Evolutionary conservation across 2,888 invertebrate genomes (phyloP).

Genomic region (Tiliacea aurago): DNA sequence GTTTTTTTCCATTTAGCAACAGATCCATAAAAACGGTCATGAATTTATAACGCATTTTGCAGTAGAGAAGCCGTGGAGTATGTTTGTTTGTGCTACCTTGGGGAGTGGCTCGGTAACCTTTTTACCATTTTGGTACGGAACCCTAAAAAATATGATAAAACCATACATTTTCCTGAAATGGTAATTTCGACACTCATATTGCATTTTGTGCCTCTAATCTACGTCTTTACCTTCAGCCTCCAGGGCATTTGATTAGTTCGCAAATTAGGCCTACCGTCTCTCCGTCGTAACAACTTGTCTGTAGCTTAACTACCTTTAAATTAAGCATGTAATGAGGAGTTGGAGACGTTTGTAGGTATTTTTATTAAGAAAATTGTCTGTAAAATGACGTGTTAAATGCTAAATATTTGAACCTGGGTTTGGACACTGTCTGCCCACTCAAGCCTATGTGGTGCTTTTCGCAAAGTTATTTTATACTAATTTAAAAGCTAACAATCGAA

Average conservation of each 20-base stretch:
- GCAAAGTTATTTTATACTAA: too few relatives aligned
- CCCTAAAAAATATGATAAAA: background rate
- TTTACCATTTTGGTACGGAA: too few relatives aligned
- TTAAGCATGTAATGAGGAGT: slow-evolving; percentile 19
- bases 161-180: background rate
- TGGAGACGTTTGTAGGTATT: background rate
- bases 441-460: too few relatives aligned
- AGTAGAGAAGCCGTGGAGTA: too few relatives aligned
- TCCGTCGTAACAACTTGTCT: background rate
- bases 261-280: slow-evolving; percentile 27
- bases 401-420: background rate
- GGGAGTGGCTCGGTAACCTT: too few relatives aligned
- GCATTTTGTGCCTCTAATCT: background rate
- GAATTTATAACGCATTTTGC: too few relatives aligned
- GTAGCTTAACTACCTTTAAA: slow-evolving; percentile 5
- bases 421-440: too few relatives aligned
- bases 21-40: too few relatives aligned
- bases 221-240: background rate
- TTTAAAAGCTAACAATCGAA: too few relatives aligned
- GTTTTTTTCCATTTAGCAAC: too few relatives aligned
- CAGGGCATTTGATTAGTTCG: slow-evolving; percentile 30
- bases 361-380: background rate
- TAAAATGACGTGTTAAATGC: background rate
- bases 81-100: too few relatives aligned
- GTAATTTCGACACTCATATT: background rate